These are phyloP conservation scores for Pseudococcus jackbeardsleyi DNA, from an alignment of 2,888 invertebrate genomes.

Conservation along the genomic window DNA sequence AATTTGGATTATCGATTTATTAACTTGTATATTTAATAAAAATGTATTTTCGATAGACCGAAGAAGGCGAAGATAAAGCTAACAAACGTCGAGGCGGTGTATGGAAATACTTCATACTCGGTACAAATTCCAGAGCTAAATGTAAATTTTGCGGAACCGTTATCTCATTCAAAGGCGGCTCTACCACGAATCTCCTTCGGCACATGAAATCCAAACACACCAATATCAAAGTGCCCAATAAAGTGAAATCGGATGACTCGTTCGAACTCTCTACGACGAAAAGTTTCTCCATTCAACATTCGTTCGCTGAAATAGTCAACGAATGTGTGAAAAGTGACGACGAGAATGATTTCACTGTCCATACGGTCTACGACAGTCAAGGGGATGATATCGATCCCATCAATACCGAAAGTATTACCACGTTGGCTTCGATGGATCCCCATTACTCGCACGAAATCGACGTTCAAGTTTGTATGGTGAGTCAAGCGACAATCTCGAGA, in stretches of 20 bases:
- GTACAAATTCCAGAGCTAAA: conserved; percentile 49
- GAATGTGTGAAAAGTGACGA: conserved; percentile 62
- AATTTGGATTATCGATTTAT: neutral
- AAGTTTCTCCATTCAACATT: conserved; percentile 43
- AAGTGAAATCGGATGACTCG: conserved; percentile 19
- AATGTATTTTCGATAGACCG: neutral
- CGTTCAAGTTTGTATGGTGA: conserved; percentile 26
- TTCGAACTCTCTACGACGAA: neutral
- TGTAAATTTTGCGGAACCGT: conserved; percentile 58
- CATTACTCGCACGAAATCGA: conserved; percentile 31
- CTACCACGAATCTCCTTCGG: conserved; percentile 55
- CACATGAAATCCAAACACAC: conserved; percentile 61
- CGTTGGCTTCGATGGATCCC: conserved; percentile 53
- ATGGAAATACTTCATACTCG: conserved; percentile 58
- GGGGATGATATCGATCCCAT: neutral
- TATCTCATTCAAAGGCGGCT: conserved; percentile 60
- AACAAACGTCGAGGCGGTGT: conserved; percentile 58
- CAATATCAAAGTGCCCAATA: conserved; percentile 26
- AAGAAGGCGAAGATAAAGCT: conserved; percentile 12
- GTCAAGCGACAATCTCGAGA: neutral
- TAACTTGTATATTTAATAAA: neutral
- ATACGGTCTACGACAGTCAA: conserved; percentile 42
- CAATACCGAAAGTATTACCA: conserved; percentile 35
- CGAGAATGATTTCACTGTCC: conserved; percentile 49
- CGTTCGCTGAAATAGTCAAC: conserved; percentile 60